Percentiles rank a stretch among this genome's conserved stretches.
Evolutionary conservation across 1,140 invertebrate species (phyloP).

Genomic region (Panulirus ornatus): DNA sequence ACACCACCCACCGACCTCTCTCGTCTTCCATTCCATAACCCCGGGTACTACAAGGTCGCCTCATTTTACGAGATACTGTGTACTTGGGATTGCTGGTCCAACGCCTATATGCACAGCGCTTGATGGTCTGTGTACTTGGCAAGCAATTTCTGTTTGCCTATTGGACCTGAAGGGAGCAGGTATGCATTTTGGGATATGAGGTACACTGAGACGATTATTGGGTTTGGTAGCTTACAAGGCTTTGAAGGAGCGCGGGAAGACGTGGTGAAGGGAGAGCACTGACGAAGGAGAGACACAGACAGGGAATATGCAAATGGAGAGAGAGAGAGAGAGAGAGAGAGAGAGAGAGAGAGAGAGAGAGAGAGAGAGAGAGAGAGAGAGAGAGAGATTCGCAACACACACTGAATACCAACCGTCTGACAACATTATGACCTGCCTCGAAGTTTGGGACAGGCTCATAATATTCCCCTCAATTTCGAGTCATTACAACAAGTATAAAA

Average conservation of each 20-base stretch:
- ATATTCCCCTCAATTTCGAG: too few species aligned
- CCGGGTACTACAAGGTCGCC: background rate
- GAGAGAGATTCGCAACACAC: background rate
- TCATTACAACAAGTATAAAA: background rate
- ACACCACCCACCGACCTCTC: too few species aligned
- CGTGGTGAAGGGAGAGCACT: background rate
- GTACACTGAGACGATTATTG: background rate
- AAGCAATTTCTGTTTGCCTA: slow-evolving; percentile 44
- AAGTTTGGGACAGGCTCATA: too few species aligned
- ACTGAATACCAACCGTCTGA: background rate
- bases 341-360: background rate
- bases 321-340: slow-evolving; percentile 22
- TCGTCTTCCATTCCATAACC: background rate
- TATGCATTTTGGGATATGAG: slow-evolving; percentile 41
- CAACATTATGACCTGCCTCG: too few species aligned
- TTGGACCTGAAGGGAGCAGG: slow-evolving; percentile 23
- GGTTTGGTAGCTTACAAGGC: slow-evolving; percentile 9
- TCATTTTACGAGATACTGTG: slow-evolving; percentile 6
- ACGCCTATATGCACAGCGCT: slow-evolving; percentile 17
- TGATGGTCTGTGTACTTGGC: slow-evolving; percentile 34
- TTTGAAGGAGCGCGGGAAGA: background rate
- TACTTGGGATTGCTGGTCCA: slow-evolving; percentile 31
- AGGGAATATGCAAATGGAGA: background rate
- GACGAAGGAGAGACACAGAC: background rate
- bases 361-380: slow-evolving; percentile 7